Conservation (phyloP, 2,113 vertebrate genomes). For the Garra rufa region DNA sequence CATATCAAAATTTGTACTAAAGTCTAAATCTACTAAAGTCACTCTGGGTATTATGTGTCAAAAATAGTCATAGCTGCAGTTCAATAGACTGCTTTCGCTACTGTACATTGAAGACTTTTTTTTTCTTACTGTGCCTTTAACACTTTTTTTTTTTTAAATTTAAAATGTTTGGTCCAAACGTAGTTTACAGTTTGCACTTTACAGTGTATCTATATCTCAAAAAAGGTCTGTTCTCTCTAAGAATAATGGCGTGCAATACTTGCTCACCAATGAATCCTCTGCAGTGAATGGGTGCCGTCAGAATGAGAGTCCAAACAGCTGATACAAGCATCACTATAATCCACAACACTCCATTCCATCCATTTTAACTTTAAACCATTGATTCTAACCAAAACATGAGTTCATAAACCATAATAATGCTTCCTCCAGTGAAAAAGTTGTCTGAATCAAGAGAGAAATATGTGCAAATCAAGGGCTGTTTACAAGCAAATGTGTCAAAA, state of each 20-base stretch:
- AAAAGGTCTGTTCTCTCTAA: not conserved
- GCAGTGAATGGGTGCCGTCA: not conserved
- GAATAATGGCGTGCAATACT: not conserved
- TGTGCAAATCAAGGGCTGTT: no score
- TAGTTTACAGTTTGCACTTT: not conserved
- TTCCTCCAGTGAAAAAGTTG: no score
- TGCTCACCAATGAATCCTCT: not conserved
- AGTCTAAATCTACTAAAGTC: not conserved
- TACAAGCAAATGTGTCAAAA: not conserved
- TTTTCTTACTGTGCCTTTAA: not conserved
- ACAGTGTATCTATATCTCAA: not conserved
- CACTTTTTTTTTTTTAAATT: not conserved
- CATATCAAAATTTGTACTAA: not conserved
- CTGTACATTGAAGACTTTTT: not conserved
- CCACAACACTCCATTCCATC: no score
- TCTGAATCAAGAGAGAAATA: no score
- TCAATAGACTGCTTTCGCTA: not conserved
- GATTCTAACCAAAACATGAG: no score
- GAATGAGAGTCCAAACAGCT: not conserved
- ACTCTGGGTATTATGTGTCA: not conserved
- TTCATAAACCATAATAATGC: no score
- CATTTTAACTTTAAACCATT: no score
- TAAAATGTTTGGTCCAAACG: not conserved
- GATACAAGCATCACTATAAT: not conserved
- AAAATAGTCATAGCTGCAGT: not conserved